phyloP scores from a whole-genome alignment of 2,888 invertebrate species.

The Dynastes hyllus region DNA sequence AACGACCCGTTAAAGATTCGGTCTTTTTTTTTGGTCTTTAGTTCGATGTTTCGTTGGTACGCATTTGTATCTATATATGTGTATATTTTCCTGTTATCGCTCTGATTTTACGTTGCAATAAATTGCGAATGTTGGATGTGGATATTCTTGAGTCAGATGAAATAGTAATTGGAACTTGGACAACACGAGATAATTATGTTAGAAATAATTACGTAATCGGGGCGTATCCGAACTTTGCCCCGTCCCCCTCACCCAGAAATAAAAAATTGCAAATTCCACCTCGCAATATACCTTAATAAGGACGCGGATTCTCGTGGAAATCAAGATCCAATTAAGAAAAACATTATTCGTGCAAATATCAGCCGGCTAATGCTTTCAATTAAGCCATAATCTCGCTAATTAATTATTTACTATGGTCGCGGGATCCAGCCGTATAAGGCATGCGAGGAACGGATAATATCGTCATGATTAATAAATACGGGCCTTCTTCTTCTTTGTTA shows the following conservation, averaged over 20 bases:
- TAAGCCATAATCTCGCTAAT: conserved; percentile 46
- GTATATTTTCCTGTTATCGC: too few species aligned
- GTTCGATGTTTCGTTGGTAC: too few species aligned
- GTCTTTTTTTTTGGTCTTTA: too few species aligned
- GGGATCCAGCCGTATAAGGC: conserved; percentile 35
- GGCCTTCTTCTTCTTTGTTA: conserved; percentile 6
- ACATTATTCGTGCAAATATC: conserved; percentile 22
- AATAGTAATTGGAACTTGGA: too few species aligned
- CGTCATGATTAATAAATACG: conserved; percentile 43
- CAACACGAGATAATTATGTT: background rate
- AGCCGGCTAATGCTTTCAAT: conserved; percentile 36
- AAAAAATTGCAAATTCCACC: background rate
- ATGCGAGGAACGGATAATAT: conserved; percentile 16
- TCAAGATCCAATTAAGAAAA: conserved; percentile 46
- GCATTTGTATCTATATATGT: too few species aligned
- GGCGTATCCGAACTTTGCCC: too few species aligned
- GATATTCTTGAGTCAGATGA: too few species aligned
- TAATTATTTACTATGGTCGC: conserved; percentile 34
- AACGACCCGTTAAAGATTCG: background rate
- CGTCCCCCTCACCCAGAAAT: too few species aligned
- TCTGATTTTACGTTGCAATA: too few species aligned
- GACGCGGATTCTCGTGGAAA: conserved; percentile 10
- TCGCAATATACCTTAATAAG: background rate
- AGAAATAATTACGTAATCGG: background rate
- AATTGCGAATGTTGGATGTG: too few species aligned